Percentiles rank a stretch among this genome's conserved stretches.
Conservation (phyloP, 1,140 invertebrate genomes). For the Venturia canescens region DNA sequence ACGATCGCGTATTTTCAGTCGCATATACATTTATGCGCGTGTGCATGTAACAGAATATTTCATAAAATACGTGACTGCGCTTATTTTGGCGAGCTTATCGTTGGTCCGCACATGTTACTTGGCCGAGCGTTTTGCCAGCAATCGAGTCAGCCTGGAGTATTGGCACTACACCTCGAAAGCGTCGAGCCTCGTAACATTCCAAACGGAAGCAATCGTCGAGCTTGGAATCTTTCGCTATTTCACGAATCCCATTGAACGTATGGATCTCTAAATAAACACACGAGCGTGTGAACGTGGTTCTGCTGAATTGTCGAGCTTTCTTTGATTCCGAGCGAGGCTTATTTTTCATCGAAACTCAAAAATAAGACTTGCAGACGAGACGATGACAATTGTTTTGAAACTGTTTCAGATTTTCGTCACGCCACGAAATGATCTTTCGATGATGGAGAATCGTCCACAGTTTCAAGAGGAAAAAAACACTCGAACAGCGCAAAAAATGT, state of each 20-base stretch:
- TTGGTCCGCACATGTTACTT: conserved; percentile 64
- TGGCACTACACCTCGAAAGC: not conserved
- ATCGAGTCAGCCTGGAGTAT: conserved; percentile 14
- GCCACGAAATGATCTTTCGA: no score
- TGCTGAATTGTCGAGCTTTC: no score
- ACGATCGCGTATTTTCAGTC: not conserved
- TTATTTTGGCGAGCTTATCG: conserved; percentile 70
- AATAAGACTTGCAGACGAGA: no score
- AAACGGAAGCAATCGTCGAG: not conserved
- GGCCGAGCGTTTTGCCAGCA: conserved; percentile 25
- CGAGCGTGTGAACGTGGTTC: no score
- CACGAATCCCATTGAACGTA: not conserved
- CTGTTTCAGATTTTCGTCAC: no score
- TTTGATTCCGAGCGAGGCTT: no score
- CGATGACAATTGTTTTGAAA: no score
- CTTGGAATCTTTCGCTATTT: not conserved
- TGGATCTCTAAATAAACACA: not conserved
- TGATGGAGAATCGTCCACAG: no score
- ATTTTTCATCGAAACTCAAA: no score
- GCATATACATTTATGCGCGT: conserved; percentile 53
- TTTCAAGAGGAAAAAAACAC: no score
- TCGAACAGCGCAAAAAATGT: no score
- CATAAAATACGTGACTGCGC: conserved; percentile 73
- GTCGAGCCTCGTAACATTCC: conserved; percentile 5
- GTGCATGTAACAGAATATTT: conserved; percentile 61